Base-by-base conservation (phyloP, 2,797 vertebrate species). In the Crossoptilon crossoptilon region DNA sequence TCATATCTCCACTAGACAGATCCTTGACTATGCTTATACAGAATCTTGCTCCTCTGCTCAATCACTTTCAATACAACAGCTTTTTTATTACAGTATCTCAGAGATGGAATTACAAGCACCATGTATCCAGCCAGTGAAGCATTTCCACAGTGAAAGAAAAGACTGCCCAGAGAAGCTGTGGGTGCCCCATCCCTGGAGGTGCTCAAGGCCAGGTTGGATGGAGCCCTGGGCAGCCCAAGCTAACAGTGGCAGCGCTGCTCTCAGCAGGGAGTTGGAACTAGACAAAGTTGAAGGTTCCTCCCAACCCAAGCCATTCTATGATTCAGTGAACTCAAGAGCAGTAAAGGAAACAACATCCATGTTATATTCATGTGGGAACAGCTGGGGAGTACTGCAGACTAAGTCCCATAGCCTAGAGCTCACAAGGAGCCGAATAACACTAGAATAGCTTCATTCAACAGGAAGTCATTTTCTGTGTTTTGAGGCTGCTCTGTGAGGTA, bases 111-210 rank as follows among this genome's bases (percentile, higher is more conserved):
- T 33, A 64, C 24, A 55, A 76, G 63, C 18, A 6, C 8, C 63
- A 48, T 1, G 0, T 37, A 48, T 83, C 23, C 26, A 14, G 5
- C 11, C 23, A 59, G 16, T n/a, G 31, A 16, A 31, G 9, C 29
- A 41, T 13, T 22, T 15, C 26, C 46, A 6, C 13, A 80, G 48
- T 7, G 62, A 13, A 56, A 77, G 49, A 72, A 55, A 29, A 55
- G 27, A 29, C 27, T 53, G 27, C 51, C 15, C 27, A 53, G 16
- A 55, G 29, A 55, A 10, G 17, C 53, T 55, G 6, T 31, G 16
- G 29, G 16, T 55, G 53, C 10, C 17, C 16, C 16, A 17, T 31
- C 27, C 10, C 27, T 31, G 27, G 27, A 55, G 27, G 10, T 31
- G 16, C 29, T 55, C 53, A 55, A 31, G 16, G 53, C 15, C 51